Evolutionary conservation across 2,113 vertebrate genomes (phyloP).

Genomic region (Scomber scombrus): DNA sequence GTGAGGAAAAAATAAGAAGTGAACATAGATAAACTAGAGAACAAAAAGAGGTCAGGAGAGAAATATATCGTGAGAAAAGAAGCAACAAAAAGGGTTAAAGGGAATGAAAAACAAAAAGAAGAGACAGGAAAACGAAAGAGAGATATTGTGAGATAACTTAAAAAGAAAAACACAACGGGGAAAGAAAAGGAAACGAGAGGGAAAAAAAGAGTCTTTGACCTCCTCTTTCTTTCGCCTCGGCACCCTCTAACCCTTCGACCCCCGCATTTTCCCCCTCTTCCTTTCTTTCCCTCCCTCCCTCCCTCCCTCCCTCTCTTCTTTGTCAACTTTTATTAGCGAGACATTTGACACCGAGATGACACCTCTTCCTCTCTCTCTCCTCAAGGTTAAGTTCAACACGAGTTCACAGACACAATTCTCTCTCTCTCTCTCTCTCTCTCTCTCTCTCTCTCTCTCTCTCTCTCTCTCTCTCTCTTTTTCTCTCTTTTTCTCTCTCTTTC

Average conservation of each 20-base stretch:
- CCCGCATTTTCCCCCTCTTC: slow-evolving; percentile 24
- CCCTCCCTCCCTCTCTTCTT: slow-evolving; percentile 23
- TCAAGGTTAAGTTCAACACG: slow-evolving; percentile 58
- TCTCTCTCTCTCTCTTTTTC: too few relatives aligned
- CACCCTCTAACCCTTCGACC: slow-evolving; percentile 44
- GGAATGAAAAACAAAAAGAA: background rate
- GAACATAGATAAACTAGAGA: too few relatives aligned
- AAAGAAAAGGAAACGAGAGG: background rate
- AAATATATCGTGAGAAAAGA: background rate
- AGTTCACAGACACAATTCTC: slow-evolving; percentile 36
- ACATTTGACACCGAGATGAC: slow-evolving; percentile 52
- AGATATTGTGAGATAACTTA: too few relatives aligned
- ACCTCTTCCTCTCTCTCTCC: slow-evolving; percentile 23
- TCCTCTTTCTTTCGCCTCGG: slow-evolving; percentile 9
- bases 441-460: too few relatives aligned
- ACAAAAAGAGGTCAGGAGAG: too few relatives aligned
- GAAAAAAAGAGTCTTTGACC: background rate
- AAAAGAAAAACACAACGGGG: background rate
- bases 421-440: background rate
- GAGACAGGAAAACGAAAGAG: too few relatives aligned
- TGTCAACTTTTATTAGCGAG: slow-evolving; percentile 58
- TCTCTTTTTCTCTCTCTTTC: too few relatives aligned
- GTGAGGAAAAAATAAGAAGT: background rate
- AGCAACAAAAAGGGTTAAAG: background rate
- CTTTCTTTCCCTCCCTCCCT: background rate